These are phyloP conservation scores for Drosophila ercepeae DNA, from an alignment of 1,140 invertebrate genomes.

Conservation along the genomic window DNA sequence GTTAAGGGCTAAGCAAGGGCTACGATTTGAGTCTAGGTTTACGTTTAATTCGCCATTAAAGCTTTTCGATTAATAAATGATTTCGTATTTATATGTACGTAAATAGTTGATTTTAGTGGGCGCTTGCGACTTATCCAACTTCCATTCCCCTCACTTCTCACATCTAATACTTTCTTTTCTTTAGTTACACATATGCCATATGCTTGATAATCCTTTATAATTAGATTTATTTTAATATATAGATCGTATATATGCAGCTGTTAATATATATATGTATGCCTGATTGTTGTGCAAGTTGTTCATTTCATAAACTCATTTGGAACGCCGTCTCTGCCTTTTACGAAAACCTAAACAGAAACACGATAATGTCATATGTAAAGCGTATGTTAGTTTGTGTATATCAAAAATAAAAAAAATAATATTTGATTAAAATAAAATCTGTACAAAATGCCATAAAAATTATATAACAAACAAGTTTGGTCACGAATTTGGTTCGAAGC, in stretches of 20 bases:
- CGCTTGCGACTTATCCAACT: conserved; percentile 70
- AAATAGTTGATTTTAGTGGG: conserved; percentile 77
- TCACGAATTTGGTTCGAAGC: conserved; percentile 78
- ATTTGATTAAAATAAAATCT: conserved; percentile 59
- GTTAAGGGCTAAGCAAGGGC: conserved; percentile 54
- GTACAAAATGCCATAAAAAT: conserved; percentile 80
- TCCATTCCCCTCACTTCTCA: conserved; percentile 39
- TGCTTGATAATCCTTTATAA: conserved; percentile 68
- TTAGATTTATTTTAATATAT: conserved; percentile 56
- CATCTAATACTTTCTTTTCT: conserved; percentile 73
- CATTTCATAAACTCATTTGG: conserved; percentile 62
- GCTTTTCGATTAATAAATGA: conserved; percentile 60
- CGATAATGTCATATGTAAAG: conserved; percentile 70
- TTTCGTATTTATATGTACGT: conserved; percentile 57
- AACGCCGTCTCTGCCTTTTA: conserved; percentile 60
- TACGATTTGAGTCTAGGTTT: conserved; percentile 51
- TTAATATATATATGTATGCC: conserved; percentile 71
- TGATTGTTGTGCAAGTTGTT: conserved; percentile 81
- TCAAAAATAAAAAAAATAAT: conserved; percentile 36
- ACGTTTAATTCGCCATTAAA: conserved; percentile 69
- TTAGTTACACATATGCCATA: conserved; percentile 79
- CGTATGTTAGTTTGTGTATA: conserved; percentile 51
- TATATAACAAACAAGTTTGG: conserved; percentile 80
- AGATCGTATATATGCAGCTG: conserved; percentile 67
- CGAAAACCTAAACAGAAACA: conserved; percentile 52